Base-by-base conservation (phyloP, 2,888 invertebrate species). In the Flexamia atlantica region DNA sequence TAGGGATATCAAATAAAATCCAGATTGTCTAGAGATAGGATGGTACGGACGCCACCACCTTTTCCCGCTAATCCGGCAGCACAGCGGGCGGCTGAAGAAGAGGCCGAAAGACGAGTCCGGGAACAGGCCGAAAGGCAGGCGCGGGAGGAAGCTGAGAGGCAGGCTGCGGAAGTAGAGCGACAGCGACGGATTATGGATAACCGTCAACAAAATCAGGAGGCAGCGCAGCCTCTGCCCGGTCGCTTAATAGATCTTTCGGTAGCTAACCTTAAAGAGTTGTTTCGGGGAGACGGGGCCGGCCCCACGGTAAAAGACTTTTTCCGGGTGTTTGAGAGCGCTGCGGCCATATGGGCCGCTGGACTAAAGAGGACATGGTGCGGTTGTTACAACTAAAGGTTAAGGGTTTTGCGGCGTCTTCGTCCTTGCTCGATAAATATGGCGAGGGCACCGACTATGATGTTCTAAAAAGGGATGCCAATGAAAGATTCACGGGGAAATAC, bases 361-460 rank as follows among this genome's bases (percentile, higher is more conserved):
- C 57, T 20, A 57, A 57, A 17, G 57, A 57, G 7, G 57, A 57
- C 57, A 57, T 57, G 68, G 68, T 68, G 25, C 23, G 68, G 7
- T 7, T 68, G 3, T 68, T 68, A 17, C 23, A 68, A 25, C 14
- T 68, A 9, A 68, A 68, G 28, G 68, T 68, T 14, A 68, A 68
- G 68, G 68, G 68, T 68, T 28, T 28, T 14, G 57, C 57, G 5
- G 7, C 57, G 9, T 10, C 57, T 10, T 57, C 57, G 4, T 23
- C 68, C n/a, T 28, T 68, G 5, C 23, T 68, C 10, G 68, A 68
- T 14, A 14, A 28, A 9, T 14, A 28, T 14, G 68, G 68, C 4
- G 23, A 10, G 25, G 28, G 25, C 7, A 28, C 17, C 4, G 30
- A 25, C 3, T 68, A 68, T 25, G 68, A 68, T 68, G 28, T 9